These are phyloP conservation scores for Psilanteris sp. DNA, from an alignment of 1,140 invertebrate genomes.

Conservation along the genomic window DNA sequence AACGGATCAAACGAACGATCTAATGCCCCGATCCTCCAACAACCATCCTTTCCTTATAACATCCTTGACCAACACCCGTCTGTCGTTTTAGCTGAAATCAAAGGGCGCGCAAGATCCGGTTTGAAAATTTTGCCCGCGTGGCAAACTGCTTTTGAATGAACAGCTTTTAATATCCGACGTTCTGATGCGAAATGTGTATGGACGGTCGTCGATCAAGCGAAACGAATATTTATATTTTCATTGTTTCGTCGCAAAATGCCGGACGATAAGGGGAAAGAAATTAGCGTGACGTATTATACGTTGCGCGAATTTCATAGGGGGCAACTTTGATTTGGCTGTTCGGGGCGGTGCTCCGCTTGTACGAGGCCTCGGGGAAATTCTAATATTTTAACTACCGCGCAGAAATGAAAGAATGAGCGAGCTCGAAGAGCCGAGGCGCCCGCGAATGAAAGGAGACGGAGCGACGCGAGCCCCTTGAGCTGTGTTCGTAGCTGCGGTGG, in stretches of 20 bases:
- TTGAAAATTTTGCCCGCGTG: no score
- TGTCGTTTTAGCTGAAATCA: no score
- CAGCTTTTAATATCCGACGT: no score
- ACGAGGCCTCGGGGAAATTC: conserved; percentile 23
- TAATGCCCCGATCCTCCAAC: no score
- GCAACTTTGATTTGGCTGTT: conserved; percentile 15
- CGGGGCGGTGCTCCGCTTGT: neutral
- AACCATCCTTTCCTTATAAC: no score
- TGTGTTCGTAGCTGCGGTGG: conserved; percentile 10
- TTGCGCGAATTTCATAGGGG: conserved; percentile 5
- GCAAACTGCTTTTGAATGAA: no score
- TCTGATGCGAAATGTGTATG: no score
- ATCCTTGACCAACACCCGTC: no score
- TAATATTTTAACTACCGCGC: conserved; percentile 33
- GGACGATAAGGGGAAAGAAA: conserved; percentile 5
- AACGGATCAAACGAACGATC: no score
- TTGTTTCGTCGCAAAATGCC: neutral
- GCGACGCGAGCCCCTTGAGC: conserved; percentile 1
- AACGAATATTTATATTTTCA: neutral
- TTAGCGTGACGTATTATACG: conserved; percentile 8
- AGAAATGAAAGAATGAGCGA: conserved; percentile 11
- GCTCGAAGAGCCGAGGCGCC: no score
- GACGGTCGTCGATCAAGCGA: neutral
- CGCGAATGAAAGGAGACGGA: no score
- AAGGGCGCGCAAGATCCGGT: no score